Evolutionary conservation across 2,888 invertebrate species (phyloP).

Genomic region (Ichneumon xanthorius): DNA sequence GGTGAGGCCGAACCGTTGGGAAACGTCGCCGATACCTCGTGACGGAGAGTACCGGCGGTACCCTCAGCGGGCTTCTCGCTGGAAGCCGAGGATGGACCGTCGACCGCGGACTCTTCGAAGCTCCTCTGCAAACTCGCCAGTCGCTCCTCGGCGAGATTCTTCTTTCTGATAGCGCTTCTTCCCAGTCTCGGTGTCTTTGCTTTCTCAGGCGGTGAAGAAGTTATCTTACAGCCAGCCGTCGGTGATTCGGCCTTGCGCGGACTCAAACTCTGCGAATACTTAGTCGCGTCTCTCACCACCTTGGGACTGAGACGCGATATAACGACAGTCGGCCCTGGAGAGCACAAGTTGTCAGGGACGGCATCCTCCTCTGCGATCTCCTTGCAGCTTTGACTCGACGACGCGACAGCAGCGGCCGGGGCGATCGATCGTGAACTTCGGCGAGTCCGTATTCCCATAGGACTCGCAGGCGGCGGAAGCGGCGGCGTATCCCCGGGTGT

Average conservation of each 20-base stretch:
- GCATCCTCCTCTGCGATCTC: background rate
- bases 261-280: background rate
- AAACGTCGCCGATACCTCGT: background rate
- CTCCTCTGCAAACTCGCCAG: conserved; percentile 54
- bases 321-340: background rate
- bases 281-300: background rate
- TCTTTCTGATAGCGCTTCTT: conserved; percentile 44
- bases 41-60: background rate
- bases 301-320: background rate
- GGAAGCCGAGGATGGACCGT: background rate
- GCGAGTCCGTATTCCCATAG: background rate
- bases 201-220: background rate
- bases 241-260: background rate
- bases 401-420: background rate
- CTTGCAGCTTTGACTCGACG: background rate
- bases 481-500: background rate
- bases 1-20: background rate
- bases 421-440: conserved; percentile 28
- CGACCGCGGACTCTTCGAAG: conserved; percentile 24
- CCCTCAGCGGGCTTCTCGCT: background rate
- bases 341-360: background rate
- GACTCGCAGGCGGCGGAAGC: background rate
- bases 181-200: conserved; percentile 42
- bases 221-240: background rate
- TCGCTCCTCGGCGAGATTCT: conserved; percentile 60